Base-by-base conservation (phyloP, 92 coral and sea anemone genomes). In the Parazoanthus swiftii region DNA sequence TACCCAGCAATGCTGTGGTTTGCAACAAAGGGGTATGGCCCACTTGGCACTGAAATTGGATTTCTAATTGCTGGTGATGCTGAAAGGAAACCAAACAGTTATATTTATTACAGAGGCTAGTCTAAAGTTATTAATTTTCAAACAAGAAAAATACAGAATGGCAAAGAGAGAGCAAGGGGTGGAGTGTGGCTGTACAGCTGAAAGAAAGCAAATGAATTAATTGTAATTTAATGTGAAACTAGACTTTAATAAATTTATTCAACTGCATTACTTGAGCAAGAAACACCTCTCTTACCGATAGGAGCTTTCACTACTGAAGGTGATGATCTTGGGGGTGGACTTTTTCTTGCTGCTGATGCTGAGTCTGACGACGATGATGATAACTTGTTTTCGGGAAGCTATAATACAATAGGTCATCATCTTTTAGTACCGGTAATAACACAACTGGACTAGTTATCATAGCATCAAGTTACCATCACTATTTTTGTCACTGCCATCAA, bases 1-100 rank as follows among this genome's bases (percentile, higher is more conserved):
- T 86, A 95, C 98, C 98, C 92, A 56, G 94, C 89, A 74, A 95
- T 95, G 79, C 91, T 94, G 83, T 94, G 98, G 18, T 95, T 93
- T 75, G 89, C 94, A 43, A 91, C 94, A 44, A 93, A 95, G 48
- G 98, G 98, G 65, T 95, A 95, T 8, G 94, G 94, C 18, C 98
- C 98, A n/a, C 94, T 85, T 6, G 93, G 98, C 10, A 92, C 95
- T 37, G 98, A 90, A 46, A 95, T 91, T 3, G 98, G 92, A 58
- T 95, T 86, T 70, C 98, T 94, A 68, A 95, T 86, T 13, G 95
- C 91, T 76, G 95, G 95, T 43, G 98, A 92, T 44, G 95, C 94
- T 86, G 82, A 1, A 68, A 44, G 25, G 73, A 70, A 26, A 67
- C 59, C 35, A 79, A 13, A 78, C 59, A 88, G 33, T 29, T 29